Evolutionary conservation across 1,140 invertebrate species (phyloP), one percentile per base, ranked within the genome.

Genomic region (Melitaea cinxia): DNA sequence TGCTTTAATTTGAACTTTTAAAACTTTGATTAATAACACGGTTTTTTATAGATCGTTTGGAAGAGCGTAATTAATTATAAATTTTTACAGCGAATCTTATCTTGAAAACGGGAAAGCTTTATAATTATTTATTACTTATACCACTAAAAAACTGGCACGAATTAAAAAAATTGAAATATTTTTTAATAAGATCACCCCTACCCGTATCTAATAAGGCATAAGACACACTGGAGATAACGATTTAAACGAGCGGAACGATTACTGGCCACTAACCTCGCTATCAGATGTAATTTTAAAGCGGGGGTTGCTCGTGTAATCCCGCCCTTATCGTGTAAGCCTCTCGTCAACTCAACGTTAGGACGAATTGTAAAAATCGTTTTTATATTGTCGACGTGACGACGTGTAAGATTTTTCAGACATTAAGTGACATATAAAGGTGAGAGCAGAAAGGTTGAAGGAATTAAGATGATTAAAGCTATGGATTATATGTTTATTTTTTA

Each of bases 241-340:
- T 68, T 58, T 61, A 45, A 62, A 62, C 57, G 65, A 56, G 64
- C 35, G 21, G 12, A 52, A 62, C 33, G 19, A 33, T 15, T 17
- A 52, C 49, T 58, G 23, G 53, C 52, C 62, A 55, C 49, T 72
- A 63, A 68, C 61, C 57, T 45, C 57, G 21, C 67, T 61, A 50
- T 57, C 53, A 57, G 23, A 73, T 73, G 65, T 75, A 72, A 79
- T 59, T 82, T 80, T 82, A 79, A 82, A 76, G 60, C 72, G 68
- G 71, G 72, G 73, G 75, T 63, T 59, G 49, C 62, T 61, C 54
- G 47, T 57, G 73, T 78, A 78, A 75, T 77, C 75, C 68, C 70
- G 47, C 71, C 69, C 73, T 78, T 76, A 76, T 75, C 75, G 65
- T 72, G 74, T 80, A 78, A 80, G 73, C 75, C 72, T 64, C 72